A percentile compares a stretch with the other conserved stretches of the same genome.
phyloP scores from a whole-genome alignment of 2,113 vertebrate genomes.

The human (Homo sapiens) region DNA sequence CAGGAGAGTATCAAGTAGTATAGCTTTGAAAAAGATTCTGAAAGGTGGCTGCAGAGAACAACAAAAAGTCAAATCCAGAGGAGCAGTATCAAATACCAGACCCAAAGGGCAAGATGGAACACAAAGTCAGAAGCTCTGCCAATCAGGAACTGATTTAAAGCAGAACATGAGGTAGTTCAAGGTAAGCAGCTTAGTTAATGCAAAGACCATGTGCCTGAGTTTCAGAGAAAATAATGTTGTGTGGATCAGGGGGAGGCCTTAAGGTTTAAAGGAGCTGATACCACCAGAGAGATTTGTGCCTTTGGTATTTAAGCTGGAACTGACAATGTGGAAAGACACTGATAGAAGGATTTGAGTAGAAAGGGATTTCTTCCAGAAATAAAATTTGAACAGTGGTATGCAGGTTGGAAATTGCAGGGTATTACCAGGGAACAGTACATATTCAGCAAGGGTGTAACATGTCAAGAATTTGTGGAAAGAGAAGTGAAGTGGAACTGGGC shows the following conservation, averaged over 20 bases:
- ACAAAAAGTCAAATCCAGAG: not conserved
- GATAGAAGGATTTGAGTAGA: not conserved
- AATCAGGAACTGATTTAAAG: not conserved
- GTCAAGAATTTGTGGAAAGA: not conserved
- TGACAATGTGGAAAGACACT: not conserved
- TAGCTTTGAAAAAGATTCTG: not conserved
- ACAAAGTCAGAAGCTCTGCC: not conserved
- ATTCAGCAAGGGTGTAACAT: not conserved
- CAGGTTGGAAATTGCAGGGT: not conserved
- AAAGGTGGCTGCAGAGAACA: not conserved
- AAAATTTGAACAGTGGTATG: not conserved
- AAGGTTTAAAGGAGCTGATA: not conserved
- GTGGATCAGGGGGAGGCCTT: not conserved
- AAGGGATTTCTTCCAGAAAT: not conserved
- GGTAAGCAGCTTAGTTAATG: not conserved
- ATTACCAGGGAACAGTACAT: not conserved
- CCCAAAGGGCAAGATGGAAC: not conserved
- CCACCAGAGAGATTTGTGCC: not conserved
- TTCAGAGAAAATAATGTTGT: not conserved
- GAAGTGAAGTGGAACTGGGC: not conserved
- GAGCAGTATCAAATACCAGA: not conserved
- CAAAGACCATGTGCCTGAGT: not conserved
- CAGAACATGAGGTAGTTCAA: not conserved
- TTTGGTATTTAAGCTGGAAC: not conserved
- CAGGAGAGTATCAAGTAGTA: not conserved